Conservation (phyloP, 2,113 vertebrate species). For the Tragulus kanchil region DNA sequence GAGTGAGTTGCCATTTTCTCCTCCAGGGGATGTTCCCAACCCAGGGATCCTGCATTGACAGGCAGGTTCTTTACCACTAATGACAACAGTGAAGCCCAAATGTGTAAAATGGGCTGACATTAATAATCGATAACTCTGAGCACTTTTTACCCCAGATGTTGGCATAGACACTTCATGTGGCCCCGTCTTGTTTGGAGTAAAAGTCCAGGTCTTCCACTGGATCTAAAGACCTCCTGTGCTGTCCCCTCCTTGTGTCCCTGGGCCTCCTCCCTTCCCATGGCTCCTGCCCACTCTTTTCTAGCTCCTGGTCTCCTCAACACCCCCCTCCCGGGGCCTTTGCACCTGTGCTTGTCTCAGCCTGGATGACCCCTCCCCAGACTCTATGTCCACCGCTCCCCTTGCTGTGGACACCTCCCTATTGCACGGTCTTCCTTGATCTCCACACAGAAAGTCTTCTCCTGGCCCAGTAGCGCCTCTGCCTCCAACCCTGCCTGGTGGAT, state of each 20-base stretch:
- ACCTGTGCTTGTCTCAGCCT: neutral
- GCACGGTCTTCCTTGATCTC: neutral
- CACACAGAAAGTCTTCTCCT: fast-evolving
- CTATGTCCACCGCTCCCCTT: neutral
- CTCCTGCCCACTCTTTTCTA: too few species aligned
- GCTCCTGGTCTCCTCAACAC: neutral
- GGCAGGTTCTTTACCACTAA: neutral
- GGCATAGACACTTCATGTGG: too few species aligned
- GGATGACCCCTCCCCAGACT: neutral
- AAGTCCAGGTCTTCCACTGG: neutral
- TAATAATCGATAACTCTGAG: fast-evolving
- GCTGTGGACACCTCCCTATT: fast-evolving
- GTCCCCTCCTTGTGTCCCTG: fast-evolving
- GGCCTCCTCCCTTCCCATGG: fast-evolving
- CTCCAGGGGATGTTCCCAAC: neutral
- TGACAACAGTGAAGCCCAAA: neutral
- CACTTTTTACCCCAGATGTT: neutral
- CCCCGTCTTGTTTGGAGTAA: neutral
- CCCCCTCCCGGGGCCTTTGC: neutral
- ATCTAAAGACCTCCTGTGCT: neutral
- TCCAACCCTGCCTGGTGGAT: neutral
- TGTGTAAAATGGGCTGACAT: too few species aligned
- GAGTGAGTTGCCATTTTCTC: neutral
- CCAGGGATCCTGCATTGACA: neutral
- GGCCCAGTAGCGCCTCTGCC: fast-evolving